phyloP scores from a whole-genome alignment of 2,797 vertebrate genomes.

The Peromyscus nudipes region DNA sequence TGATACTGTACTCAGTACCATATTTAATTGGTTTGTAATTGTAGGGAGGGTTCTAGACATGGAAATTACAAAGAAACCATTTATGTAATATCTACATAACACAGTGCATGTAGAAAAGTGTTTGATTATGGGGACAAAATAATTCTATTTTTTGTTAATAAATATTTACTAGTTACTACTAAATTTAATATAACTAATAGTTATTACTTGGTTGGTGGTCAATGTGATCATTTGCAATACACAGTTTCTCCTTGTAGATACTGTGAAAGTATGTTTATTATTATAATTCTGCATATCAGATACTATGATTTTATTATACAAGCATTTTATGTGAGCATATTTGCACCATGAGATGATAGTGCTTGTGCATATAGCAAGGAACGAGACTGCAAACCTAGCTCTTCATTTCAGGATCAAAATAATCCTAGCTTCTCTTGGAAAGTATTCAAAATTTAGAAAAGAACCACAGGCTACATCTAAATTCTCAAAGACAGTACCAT shows the following conservation, averaged over 20 bases:
- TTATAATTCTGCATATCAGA: neutral
- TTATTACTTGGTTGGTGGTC: neutral
- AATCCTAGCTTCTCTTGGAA: constrained; percentile 10
- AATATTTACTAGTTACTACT: constrained; percentile 17
- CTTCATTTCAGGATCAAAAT: constrained; percentile 53
- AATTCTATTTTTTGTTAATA: neutral
- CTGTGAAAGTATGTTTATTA: neutral
- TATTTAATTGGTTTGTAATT: constrained; percentile 13
- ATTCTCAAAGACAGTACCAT: constrained; percentile 65
- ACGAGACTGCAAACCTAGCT: neutral
- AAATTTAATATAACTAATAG: constrained; percentile 27
- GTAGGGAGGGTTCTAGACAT: neutral
- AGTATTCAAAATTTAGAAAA: constrained; percentile 60
- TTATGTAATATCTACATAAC: neutral
- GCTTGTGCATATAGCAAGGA: neutral
- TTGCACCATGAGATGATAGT: constrained; percentile 31
- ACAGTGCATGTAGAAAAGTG: neutral
- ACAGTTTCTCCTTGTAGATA: neutral
- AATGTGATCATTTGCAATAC: neutral
- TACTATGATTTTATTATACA: constrained; percentile 37
- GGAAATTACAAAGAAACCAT: neutral
- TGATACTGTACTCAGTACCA: neutral
- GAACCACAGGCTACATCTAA: constrained; percentile 45
- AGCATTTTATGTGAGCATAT: constrained; percentile 5
- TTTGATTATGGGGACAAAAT: neutral